Evolutionary conservation across 1,140 invertebrate species (phyloP).

Genomic region (Bradynema listronoti): DNA sequence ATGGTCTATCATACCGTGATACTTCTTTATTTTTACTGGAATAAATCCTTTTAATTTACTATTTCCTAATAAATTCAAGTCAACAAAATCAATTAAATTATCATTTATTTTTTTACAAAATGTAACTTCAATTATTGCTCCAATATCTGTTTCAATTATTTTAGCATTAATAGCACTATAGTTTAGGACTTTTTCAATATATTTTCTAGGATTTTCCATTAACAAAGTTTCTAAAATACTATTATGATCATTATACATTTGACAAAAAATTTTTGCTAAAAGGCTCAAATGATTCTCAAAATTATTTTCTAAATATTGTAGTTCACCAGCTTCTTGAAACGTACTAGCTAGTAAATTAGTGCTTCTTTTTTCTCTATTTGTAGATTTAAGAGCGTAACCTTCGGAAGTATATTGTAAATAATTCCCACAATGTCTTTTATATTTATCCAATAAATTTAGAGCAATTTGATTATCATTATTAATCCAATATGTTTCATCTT

Average conservation of each 20-base stretch:
- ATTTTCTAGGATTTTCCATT: slow-evolving; percentile 16
- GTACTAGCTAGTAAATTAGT: slow-evolving; percentile 13
- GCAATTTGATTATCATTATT: slow-evolving; percentile 20
- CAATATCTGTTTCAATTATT: slow-evolving; percentile 7
- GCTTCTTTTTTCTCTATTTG: slow-evolving; percentile 27
- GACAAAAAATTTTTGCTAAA: slow-evolving; percentile 26
- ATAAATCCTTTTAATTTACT: slow-evolving; percentile 34
- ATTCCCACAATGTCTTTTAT: slow-evolving; percentile 17
- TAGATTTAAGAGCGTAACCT: slow-evolving; percentile 26
- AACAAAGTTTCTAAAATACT: slow-evolving; percentile 29
- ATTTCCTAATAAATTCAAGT: too few relatives aligned
- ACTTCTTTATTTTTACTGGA: slow-evolving; percentile 29
- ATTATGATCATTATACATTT: slow-evolving; percentile 34
- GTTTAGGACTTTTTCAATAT: slow-evolving; percentile 9
- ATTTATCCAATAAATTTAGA: slow-evolving; percentile 19
- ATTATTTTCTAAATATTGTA: slow-evolving; percentile 19
- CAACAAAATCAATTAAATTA: slow-evolving; percentile 20
- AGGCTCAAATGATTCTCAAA: slow-evolving; percentile 28
- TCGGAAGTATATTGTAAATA: slow-evolving; percentile 21
- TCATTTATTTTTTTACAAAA: slow-evolving; percentile 34
- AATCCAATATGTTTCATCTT: slow-evolving; percentile 6
- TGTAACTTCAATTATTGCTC: slow-evolving; percentile 27
- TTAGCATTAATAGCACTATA: slow-evolving; percentile 9
- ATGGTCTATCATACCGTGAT: too few relatives aligned
- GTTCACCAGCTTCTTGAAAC: slow-evolving; percentile 15